These are phyloP conservation scores for Gnathonemus echidnorhynchus DNA, from an alignment of 2,113 vertebrate species.

Conservation along the genomic window DNA sequence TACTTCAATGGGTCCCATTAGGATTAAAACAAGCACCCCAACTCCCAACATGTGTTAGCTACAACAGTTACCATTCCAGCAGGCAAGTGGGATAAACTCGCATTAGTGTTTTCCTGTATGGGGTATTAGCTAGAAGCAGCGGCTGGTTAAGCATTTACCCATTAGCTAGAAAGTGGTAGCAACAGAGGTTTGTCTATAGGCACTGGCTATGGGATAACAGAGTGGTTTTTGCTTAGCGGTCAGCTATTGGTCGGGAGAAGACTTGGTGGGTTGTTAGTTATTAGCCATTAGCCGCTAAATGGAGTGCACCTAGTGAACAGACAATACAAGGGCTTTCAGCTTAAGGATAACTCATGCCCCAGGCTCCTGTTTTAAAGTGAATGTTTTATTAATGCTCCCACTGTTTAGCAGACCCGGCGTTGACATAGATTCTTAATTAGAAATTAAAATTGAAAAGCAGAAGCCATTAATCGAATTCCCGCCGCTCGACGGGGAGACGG, in stretches of 20 bases:
- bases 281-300: neutral
- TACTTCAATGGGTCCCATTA: neutral
- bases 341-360: neutral
- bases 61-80: neutral
- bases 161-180: neutral
- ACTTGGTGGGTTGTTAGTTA: neutral
- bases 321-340: neutral
- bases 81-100: neutral
- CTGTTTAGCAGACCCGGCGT: slow-evolving; percentile 35
- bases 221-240: neutral
- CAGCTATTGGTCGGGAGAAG: neutral
- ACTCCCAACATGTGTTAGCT: neutral
- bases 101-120: neutral
- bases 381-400: slow-evolving; percentile 45
- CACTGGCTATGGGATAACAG: neutral
- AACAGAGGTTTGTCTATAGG: neutral
- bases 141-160: neutral
- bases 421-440: slow-evolving; percentile 41
- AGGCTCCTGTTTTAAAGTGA: slow-evolving; percentile 30
- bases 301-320: neutral
- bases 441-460: slow-evolving; percentile 42
- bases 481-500: neutral
- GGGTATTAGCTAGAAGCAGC: neutral
- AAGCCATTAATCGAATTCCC: slow-evolving; percentile 37
- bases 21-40: neutral